phyloP scores from a whole-genome alignment of 1,140 invertebrate genomes.

The Drosophila sp. region DNA sequence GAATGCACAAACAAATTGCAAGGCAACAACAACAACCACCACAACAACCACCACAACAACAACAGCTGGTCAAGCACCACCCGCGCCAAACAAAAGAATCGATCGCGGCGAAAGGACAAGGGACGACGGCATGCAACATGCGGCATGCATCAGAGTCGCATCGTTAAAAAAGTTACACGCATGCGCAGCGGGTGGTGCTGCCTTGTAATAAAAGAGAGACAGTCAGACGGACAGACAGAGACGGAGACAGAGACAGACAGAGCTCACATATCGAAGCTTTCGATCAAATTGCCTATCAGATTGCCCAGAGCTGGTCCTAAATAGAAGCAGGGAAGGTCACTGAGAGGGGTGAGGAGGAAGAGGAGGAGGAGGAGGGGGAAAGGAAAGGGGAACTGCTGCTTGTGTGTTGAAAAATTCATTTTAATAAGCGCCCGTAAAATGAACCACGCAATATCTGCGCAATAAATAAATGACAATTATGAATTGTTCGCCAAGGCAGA shows the following conservation, averaged over 20 bases:
- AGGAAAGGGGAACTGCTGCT: neutral
- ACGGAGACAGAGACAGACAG: neutral
- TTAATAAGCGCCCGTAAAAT: constrained; percentile 83
- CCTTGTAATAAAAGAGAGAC: constrained; percentile 63
- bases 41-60: constrained; percentile 4
- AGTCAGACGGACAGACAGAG: neutral
- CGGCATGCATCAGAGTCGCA: constrained; percentile 20
- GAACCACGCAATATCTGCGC: constrained; percentile 69
- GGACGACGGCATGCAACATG: neutral
- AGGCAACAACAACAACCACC: neutral
- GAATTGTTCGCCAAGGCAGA: constrained; percentile 64
- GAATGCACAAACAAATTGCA: constrained; percentile 68
- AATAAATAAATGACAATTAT: constrained; percentile 84
- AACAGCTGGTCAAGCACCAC: constrained; percentile 23
- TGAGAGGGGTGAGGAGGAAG: neutral
- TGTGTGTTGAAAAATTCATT: constrained; percentile 80
- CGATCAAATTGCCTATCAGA: constrained; percentile 76
- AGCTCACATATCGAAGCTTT: constrained; percentile 75
- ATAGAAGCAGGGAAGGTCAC: no score
- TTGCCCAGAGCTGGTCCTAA: constrained; percentile 17
- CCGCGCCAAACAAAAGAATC: constrained; percentile 48
- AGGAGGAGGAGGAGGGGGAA: neutral
- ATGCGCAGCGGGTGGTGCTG: constrained; percentile 76
- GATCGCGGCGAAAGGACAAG: constrained; percentile 42
- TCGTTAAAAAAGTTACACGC: constrained; percentile 57